phyloP scores from a whole-genome alignment of 2,797 vertebrate genomes.

The Macroramphosus scolopax region DNA sequence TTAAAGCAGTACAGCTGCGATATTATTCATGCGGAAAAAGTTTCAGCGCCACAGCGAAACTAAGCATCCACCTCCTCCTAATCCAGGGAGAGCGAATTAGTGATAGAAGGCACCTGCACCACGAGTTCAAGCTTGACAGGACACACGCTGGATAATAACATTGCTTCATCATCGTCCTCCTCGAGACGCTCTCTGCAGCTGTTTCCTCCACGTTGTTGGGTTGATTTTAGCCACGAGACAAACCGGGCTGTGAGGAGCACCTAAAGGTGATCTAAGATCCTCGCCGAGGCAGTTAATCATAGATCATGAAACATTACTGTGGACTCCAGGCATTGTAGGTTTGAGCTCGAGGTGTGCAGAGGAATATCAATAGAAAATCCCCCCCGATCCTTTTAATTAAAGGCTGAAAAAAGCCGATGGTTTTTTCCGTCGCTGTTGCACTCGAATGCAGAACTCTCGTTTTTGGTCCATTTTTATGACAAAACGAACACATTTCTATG shows the following conservation, averaged over 20 bases:
- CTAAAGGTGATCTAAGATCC: constrained; percentile 67
- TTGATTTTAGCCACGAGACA: constrained; percentile 58
- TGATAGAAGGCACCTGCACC: constrained; percentile 45
- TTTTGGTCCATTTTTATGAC: too few species aligned
- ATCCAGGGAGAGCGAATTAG: constrained; percentile 46
- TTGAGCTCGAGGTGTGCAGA: constrained; percentile 52
- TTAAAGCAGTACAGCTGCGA: constrained; percentile 51
- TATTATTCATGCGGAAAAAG: constrained; percentile 54
- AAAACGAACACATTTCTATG: too few species aligned
- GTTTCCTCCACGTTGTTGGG: constrained; percentile 40
- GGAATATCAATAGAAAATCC: constrained; percentile 69
- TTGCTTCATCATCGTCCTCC: constrained; percentile 51
- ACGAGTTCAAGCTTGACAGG: constrained; percentile 47
- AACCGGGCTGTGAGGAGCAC: constrained; percentile 51
- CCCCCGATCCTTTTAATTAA: constrained; percentile 56
- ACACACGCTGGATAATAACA: constrained; percentile 49
- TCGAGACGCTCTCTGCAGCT: constrained; percentile 50
- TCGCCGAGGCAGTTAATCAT: constrained; percentile 68
- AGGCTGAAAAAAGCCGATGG: constrained; percentile 48
- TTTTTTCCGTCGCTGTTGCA: constrained; percentile 20
- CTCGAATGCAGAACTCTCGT: too few species aligned
- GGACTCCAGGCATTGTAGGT: constrained; percentile 49
- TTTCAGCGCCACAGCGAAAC: constrained; percentile 29
- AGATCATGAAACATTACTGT: constrained; percentile 65
- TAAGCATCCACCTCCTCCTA: constrained; percentile 39